phyloP scores from a whole-genome alignment of 2,888 invertebrate species.

The Stenoptilia bipunctidactyla region DNA sequence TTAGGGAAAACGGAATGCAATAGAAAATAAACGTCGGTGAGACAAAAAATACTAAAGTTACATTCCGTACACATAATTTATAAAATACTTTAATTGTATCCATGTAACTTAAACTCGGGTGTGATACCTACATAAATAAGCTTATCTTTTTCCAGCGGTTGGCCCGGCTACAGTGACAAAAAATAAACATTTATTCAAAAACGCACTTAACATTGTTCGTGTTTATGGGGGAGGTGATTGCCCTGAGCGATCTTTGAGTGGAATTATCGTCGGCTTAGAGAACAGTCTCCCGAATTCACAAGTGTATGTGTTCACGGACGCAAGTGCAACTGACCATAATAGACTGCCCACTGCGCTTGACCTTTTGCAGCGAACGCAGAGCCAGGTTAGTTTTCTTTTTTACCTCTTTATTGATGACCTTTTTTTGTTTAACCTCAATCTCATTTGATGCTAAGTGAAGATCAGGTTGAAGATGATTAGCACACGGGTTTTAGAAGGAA shows the following conservation, averaged over 20 bases:
- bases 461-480: no score
- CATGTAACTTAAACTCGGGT: no score
- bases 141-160: slow-evolving; percentile 46
- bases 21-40: no score
- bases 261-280: slow-evolving; percentile 75
- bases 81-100: no score
- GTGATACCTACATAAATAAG: no score
- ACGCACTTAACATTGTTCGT: slow-evolving; percentile 63
- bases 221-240: slow-evolving; percentile 82
- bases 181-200: slow-evolving; percentile 72
- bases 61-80: no score
- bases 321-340: slow-evolving; percentile 76
- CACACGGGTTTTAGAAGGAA: no score
- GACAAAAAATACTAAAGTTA: no score
- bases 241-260: slow-evolving; percentile 78
- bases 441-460: no score
- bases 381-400: slow-evolving; percentile 69
- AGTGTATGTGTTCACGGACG: slow-evolving; percentile 84
- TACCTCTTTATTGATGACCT: no score
- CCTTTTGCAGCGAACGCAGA: slow-evolving; percentile 79
- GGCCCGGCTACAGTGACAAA: slow-evolving; percentile 75
- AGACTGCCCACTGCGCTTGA: slow-evolving; percentile 74
- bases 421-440: no score
- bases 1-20: no score
- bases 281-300: slow-evolving; percentile 76